Percentiles rank a stretch among this genome's conserved stretches.
phyloP scores from a whole-genome alignment of 2,113 vertebrate genomes.

The Semicossyphus pulcher region DNA sequence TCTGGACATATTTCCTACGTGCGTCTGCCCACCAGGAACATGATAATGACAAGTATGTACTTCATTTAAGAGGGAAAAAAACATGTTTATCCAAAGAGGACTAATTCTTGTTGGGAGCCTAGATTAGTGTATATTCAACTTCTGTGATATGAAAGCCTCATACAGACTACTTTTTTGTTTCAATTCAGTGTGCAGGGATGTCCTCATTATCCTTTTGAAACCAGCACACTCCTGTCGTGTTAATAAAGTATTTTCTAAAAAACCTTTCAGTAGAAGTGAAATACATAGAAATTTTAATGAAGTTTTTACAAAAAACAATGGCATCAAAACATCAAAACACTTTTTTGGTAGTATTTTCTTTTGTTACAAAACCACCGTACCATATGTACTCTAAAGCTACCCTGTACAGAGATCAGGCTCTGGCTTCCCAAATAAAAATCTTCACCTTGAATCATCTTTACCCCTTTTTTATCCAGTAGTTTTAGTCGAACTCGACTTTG shows the following conservation, averaged over 20 bases:
- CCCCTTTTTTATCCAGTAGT: neutral
- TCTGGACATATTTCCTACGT: neutral
- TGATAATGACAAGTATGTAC: neutral
- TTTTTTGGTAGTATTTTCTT: constrained; percentile 85
- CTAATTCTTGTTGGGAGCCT: no score
- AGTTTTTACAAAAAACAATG: constrained; percentile 90
- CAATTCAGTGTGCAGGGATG: neutral
- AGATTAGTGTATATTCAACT: no score
- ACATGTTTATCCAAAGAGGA: no score
- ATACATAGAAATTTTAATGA: constrained; percentile 98
- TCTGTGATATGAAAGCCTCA: neutral
- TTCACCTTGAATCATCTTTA: constrained; percentile 35
- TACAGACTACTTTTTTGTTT: neutral
- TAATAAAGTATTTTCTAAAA: neutral
- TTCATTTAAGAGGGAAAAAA: neutral
- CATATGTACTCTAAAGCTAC: constrained; percentile 75
- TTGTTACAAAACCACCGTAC: constrained; percentile 90
- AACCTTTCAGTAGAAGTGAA: constrained; percentile 70
- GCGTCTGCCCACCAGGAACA: neutral
- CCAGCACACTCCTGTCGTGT: neutral
- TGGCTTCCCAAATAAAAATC: constrained; percentile 40
- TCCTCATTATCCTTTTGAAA: neutral
- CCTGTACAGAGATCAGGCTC: constrained; percentile 77
- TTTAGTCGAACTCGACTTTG: neutral
- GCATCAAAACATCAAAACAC: constrained; percentile 92